phyloP scores from a whole-genome alignment of 1,140 invertebrate species.

The Chionoecetes opilio region DNA sequence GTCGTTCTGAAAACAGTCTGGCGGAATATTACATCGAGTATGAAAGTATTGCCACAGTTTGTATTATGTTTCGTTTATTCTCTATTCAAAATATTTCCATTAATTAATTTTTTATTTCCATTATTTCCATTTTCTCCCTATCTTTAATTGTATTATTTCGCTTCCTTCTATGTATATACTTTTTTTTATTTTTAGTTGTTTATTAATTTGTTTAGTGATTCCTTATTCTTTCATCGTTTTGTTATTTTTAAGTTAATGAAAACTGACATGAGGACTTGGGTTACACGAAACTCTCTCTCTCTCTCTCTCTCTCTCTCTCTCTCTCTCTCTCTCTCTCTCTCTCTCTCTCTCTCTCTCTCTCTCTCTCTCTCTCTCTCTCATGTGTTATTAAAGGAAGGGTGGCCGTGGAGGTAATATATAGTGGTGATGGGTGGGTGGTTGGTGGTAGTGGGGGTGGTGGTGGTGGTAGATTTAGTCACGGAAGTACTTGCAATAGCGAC shows the following conservation, averaged over 20 bases:
- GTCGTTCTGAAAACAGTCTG: neutral
- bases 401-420: neutral
- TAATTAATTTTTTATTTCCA: neutral
- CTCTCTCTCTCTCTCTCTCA: neutral
- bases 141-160: no score
- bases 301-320: constrained; percentile 38
- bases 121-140: no score
- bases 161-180: no score
- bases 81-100: no score
- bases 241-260: no score
- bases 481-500: neutral
- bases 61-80: neutral
- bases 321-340: constrained; percentile 12
- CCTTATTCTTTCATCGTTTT: no score
- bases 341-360: constrained; percentile 32
- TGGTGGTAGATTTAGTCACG: neutral
- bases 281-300: neutral
- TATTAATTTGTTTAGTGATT: no score
- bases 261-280: no score
- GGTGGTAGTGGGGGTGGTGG: neutral
- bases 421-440: neutral
- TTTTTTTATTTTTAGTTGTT: no score
- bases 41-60: neutral
- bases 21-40: neutral
- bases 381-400: neutral